Base-by-base conservation (phyloP, 2,113 vertebrate genomes). In the Gobio gobio region DNA sequence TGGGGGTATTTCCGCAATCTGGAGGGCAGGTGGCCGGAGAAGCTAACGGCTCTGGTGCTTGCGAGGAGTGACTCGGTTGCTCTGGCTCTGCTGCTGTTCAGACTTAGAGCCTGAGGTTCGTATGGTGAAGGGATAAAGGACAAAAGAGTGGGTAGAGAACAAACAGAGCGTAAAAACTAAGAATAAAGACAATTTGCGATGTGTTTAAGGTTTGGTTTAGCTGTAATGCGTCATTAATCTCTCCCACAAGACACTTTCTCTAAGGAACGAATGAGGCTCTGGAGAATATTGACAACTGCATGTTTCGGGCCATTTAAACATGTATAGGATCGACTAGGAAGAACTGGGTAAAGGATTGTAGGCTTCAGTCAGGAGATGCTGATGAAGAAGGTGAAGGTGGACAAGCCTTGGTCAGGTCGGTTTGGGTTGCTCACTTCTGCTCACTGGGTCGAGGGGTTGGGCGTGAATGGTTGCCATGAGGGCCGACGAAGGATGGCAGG, bases 1-100 rank as follows among this genome's bases (percentile, higher is more conserved):
- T 93, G 91, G 84, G 91, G 89, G 77, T 86, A 88, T 85, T 90
- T 93, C 85, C 90, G 92, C 83, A 91, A 86, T 43, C 90, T 89
- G 2, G 91, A 88, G 47, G 93, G 82, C 82, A 88, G 89, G 63
- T 87, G 87, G 74, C 90, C 90, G 24, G 93, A 93, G 87, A 95
- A 91, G 84, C 92, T 89, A 75, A 90, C 91, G 14, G 89, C 88
- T 90, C 91, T 92, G 88, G 89, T 83, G 49, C 89, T 90, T 58
- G 90, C 89, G 74, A 93, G 84, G 76, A 90, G 87, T 12, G 91
- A 90, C 78, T 95, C 92, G 29, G 92, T 82, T 59, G 78, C 68
- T 49, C 83, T 76, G 63, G 83, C 72, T 61, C 84, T 83, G 29
- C 64, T 82, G 64, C 58, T 56, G 80, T 54, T 82, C 20, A 72